Evolutionary conservation across 2,113 vertebrate species (phyloP).

Genomic region (Neopipo cinnamomea): DNA sequence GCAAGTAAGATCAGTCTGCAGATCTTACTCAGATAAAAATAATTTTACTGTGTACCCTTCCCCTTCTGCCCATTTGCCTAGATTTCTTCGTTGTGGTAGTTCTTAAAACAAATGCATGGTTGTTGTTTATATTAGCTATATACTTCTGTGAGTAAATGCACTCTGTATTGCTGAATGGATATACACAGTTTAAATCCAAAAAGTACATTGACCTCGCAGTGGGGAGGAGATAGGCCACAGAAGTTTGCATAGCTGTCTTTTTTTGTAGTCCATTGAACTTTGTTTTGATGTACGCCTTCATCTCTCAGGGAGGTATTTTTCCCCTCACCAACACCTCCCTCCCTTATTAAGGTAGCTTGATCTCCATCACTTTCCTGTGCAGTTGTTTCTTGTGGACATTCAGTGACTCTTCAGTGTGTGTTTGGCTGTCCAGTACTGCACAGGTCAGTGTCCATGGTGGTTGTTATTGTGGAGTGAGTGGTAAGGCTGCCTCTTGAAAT

Average conservation of each 20-base stretch:
- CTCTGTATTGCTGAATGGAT: background rate
- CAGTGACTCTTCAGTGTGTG: background rate
- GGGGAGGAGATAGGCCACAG: background rate
- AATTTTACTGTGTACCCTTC: background rate
- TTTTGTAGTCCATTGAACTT: background rate
- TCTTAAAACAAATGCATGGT: background rate
- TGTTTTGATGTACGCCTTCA: background rate
- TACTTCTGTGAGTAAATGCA: background rate
- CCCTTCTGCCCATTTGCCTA: background rate
- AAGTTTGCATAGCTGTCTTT: background rate
- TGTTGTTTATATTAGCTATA: slow-evolving; percentile 5
- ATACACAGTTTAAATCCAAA: background rate
- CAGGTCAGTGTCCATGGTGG: background rate
- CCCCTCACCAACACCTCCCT: background rate
- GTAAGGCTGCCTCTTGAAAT: background rate
- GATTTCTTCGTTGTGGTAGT: background rate
- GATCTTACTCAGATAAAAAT: background rate
- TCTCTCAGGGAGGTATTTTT: background rate
- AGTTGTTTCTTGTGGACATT: background rate
- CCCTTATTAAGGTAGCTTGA: background rate
- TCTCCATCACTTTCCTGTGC: background rate
- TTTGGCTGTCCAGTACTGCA: background rate
- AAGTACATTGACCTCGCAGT: background rate
- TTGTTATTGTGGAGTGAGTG: background rate
- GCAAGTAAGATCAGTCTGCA: background rate